These are phyloP conservation scores for Pentamera pediparva DNA, from an alignment of 53 echinoderm and acorn worm genomes.

Conservation along the genomic window DNA sequence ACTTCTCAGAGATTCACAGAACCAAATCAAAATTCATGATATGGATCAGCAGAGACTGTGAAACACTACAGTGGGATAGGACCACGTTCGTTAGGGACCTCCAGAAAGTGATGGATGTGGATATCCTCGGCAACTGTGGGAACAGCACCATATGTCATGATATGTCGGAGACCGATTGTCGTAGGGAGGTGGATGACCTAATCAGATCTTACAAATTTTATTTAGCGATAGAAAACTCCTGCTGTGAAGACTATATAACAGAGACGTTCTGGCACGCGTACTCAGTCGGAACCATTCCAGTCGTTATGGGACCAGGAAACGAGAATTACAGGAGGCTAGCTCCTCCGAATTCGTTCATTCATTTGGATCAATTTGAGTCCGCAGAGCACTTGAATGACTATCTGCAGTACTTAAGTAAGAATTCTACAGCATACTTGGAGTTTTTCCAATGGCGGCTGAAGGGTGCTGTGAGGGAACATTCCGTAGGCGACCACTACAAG, in stretches of 20 bases:
- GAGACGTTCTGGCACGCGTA: constrained; percentile 17
- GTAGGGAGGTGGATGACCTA: background rate
- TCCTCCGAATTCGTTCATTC: constrained; percentile 13
- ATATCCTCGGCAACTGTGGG: constrained; percentile 4
- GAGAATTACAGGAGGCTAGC: constrained; percentile 8
- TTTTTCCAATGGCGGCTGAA: constrained; percentile 1
- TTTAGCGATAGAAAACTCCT: constrained; percentile 16
- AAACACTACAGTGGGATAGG: constrained; percentile 21
- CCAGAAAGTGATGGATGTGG: background rate
- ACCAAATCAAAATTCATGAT: too few species aligned
- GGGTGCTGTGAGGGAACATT: constrained; percentile 3
- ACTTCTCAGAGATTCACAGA: too few species aligned
- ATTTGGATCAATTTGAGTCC: constrained; percentile 8
- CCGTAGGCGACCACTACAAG: constrained; percentile 5
- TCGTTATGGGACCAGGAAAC: constrained; percentile 7
- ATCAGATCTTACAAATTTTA: constrained; percentile 7
- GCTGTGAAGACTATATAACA: constrained; percentile 15
- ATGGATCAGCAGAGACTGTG: constrained; percentile 23
- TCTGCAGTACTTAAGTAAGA: background rate
- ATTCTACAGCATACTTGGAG: constrained; percentile 7
- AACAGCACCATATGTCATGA: background rate
- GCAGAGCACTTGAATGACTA: background rate
- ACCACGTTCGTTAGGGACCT: constrained; percentile 7
- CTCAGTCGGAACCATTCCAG: background rate
- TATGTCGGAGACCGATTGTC: background rate